Conservation (phyloP, 1,140 invertebrate species). For the Drosophila littoralis region DNA sequence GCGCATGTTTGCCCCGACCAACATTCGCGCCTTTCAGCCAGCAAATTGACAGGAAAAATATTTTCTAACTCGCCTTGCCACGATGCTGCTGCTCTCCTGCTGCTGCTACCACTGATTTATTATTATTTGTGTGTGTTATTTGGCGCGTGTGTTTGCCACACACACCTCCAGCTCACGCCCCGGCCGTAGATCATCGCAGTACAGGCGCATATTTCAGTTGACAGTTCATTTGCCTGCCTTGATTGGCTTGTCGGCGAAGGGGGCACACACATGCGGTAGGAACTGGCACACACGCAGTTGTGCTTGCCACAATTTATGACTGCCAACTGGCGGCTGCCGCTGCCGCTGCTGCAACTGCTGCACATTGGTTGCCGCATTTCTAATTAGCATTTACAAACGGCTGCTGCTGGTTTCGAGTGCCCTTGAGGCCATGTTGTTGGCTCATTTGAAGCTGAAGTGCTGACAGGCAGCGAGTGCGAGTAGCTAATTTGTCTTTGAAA, state of each 20-base stretch:
- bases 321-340: conserved; percentile 29
- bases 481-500: conserved; percentile 50
- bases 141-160: conserved; percentile 54
- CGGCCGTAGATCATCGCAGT: conserved; percentile 59
- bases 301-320: conserved; percentile 64
- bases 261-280: neutral
- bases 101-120: conserved; percentile 59
- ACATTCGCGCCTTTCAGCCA: conserved; percentile 46
- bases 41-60: conserved; percentile 67
- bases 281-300: conserved; percentile 2
- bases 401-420: conserved; percentile 35
- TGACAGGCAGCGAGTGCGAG: conserved; percentile 40
- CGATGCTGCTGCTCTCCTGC: neutral
- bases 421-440: conserved; percentile 44
- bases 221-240: conserved; percentile 77
- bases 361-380: conserved; percentile 58
- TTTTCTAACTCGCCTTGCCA: conserved; percentile 61
- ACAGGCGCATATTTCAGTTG: conserved; percentile 70
- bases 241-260: conserved; percentile 40
- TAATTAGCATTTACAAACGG: conserved; percentile 82
- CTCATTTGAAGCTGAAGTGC: conserved; percentile 64
- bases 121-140: conserved; percentile 73
- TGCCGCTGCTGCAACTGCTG: conserved; percentile 6
- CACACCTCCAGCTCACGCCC: conserved; percentile 61
- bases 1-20: conserved; percentile 2